Evolutionary conservation across 2,888 invertebrate species (phyloP), one percentile per base, ranked within the genome.

Genomic region (Argyra leucocephala): DNA sequence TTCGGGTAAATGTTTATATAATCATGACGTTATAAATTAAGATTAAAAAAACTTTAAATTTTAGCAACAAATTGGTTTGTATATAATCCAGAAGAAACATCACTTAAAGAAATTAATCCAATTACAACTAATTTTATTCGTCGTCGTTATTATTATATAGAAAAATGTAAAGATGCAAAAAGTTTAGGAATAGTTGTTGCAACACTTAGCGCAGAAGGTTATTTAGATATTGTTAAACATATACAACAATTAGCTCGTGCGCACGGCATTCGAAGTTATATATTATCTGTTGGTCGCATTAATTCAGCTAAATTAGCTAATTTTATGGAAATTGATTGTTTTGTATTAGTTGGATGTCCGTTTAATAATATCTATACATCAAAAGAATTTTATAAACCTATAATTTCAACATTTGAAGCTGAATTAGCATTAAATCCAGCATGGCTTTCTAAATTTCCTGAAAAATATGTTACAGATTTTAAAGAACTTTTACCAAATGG

Each of bases 241-340:
- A 79, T 95, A 71, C 89, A 91, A 76, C 78, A 82, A 64, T 80
- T 94, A 64, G 86, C 93, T 57, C 86, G 85, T 72, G 78, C 83
- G 1, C 87, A 89, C 65, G 88, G 89, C 0, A 96, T 95, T 75
- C 95, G 93, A 76, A 88, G 88, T 69, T 96, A 97, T 75, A 88
- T 93, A 61, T 87, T 98, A 65, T 92, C 91, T 24, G 92, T 98
- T 64, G 98, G 97, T 6, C 95, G 96, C 77, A 90, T 96, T 3
- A 97, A 94, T 81, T 90, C 92, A 15, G 89, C 93, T 0, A 99
- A 99, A 79, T 81, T 99, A 67, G 95, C 96, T 0, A 99, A 99
- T 81, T 96, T 97, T 78, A 79, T 82, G 48, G 80, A 91, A 86
- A 89, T 98, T 69, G 96, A 98, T 74, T 86, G 91, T 60, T 99